Conservation (phyloP, 1,140 invertebrate genomes). For the Trinorchestia longiramus region DNA sequence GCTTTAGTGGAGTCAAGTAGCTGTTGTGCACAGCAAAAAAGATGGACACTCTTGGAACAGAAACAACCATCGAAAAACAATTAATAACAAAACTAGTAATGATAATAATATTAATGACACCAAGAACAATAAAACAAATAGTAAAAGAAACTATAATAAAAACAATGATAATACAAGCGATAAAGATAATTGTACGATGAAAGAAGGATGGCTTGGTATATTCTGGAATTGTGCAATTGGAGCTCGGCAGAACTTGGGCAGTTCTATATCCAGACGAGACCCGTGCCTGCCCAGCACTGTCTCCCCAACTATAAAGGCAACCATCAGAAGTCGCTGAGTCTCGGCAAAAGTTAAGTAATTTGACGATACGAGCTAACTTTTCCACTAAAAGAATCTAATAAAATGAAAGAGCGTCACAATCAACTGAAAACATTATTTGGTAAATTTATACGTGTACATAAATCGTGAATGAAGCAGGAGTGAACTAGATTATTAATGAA, state of each 20-base stretch:
- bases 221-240: not conserved
- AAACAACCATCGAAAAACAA: too few species aligned
- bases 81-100: too few species aligned
- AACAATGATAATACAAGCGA: not conserved
- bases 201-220: not conserved
- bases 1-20: too few species aligned
- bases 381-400: constrained; percentile 41
- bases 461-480: not conserved
- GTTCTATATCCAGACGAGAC: not conserved
- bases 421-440: not conserved
- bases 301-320: not conserved
- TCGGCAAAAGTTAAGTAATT: constrained; percentile 47
- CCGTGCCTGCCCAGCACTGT: not conserved
- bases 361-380: constrained; percentile 42
- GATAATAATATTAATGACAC: too few species aligned
- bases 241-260: not conserved
- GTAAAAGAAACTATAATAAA: not conserved
- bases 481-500: not conserved
- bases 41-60: too few species aligned
- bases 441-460: not conserved
- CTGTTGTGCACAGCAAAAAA: too few species aligned
- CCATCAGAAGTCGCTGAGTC: constrained; percentile 27
- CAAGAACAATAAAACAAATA: too few species aligned
- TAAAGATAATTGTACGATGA: not conserved
- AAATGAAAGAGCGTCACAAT: constrained; percentile 36